A percentile compares a stretch with the other conserved stretches of the same genome.
Evolutionary conservation across 2,888 invertebrate species (phyloP).

Genomic region (Limnephilus marmoratus): DNA sequence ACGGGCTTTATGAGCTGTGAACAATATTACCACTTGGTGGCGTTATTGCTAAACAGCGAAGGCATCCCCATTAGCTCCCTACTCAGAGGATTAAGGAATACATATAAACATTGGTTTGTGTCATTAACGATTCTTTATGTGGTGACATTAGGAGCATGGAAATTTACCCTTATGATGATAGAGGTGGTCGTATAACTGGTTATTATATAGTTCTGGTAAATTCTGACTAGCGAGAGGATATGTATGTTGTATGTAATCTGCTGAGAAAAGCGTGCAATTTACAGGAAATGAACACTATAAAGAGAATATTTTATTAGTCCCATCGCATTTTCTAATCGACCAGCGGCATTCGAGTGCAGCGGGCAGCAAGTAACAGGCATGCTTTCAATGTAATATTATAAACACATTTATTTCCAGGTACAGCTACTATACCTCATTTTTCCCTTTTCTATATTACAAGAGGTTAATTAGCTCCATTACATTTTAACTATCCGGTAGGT

Average conservation of each 20-base stretch:
- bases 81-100: background rate
- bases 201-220: background rate
- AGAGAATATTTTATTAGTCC: background rate
- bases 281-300: conserved; percentile 4
- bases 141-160: no score
- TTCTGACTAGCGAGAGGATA: background rate
- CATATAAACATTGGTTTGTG: background rate
- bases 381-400: background rate
- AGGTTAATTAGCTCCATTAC: background rate
- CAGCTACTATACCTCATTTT: background rate
- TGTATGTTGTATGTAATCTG: background rate
- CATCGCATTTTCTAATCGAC: background rate
- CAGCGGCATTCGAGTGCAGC: background rate
- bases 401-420: background rate
- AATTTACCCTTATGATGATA: background rate
- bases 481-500: background rate
- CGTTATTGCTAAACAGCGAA: background rate
- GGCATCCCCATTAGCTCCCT: background rate
- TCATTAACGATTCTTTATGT: no score
- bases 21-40: background rate
- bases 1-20: background rate
- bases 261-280: background rate
- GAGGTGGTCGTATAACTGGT: background rate
- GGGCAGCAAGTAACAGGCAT: background rate
- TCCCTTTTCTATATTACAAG: background rate